Percentiles rank a stretch among this genome's conserved stretches.
These are phyloP conservation scores for human (Homo sapiens) DNA, from an alignment of 2,113 vertebrate species.

Conservation along the genomic window DNA sequence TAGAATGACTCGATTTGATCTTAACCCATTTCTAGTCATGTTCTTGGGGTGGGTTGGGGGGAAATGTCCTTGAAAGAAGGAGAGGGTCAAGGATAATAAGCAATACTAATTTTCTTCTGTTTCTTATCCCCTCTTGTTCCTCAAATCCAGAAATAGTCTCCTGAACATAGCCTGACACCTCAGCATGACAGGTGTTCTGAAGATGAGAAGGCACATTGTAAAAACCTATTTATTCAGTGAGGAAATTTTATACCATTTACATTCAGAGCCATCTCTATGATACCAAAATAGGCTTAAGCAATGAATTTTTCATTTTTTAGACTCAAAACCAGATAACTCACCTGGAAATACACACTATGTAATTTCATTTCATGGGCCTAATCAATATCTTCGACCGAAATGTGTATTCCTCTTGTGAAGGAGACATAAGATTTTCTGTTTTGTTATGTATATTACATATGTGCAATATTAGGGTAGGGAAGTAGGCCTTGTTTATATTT, in stretches of 20 bases:
- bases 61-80: conserved; percentile 34
- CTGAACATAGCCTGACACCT: neutral
- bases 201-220: neutral
- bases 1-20: conserved; percentile 14
- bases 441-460: conserved; percentile 21
- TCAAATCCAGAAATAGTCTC: conserved; percentile 47
- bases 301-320: conserved; percentile 65
- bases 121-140: neutral
- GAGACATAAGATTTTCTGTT: neutral
- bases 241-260: conserved; percentile 60
- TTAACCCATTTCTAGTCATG: neutral
- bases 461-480: conserved; percentile 33
- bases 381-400: neutral
- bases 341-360: conserved; percentile 17
- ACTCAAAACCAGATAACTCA: conserved; percentile 62
- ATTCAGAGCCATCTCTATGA: conserved; percentile 52
- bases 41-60: neutral
- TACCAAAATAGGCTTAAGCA: conserved; percentile 45
- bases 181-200: neutral
- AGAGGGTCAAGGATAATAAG: neutral
- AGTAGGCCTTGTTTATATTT: conserved; percentile 63
- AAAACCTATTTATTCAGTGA: conserved; percentile 63
- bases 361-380: neutral
- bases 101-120: conserved; percentile 28
- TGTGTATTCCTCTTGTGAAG: conserved; percentile 31